Conservation (phyloP, 2,888 invertebrate genomes). For the Linyphia triangularis region DNA sequence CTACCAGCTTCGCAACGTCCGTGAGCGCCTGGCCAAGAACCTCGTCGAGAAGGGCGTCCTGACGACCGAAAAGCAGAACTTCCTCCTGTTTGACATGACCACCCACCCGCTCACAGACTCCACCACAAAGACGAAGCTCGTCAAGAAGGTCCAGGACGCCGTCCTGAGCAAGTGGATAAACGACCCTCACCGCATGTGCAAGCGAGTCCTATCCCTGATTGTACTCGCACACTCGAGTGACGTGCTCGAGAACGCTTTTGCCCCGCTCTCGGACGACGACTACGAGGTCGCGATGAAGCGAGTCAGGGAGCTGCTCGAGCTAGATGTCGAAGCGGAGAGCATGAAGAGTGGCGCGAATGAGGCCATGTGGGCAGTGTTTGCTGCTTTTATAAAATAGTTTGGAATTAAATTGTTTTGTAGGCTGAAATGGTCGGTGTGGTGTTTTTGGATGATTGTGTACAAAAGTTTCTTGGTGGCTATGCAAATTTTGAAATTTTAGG, state of each 20-base stretch:
- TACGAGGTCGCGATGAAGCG: constrained; percentile 99
- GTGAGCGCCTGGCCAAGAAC: constrained; percentile 99
- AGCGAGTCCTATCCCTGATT: constrained; percentile 93
- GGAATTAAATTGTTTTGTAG: neutral
- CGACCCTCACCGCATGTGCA: constrained; percentile 98
- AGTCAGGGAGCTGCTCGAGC: constrained; percentile 95
- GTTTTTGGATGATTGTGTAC: neutral
- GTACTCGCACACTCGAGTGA: constrained; percentile 98
- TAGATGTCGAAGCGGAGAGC: constrained; percentile 97
- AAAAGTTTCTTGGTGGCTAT: neutral
- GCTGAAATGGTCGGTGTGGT: neutral
- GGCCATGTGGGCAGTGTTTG: constrained; percentile 99
- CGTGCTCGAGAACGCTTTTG: constrained; percentile 99
- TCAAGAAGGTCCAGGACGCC: constrained; percentile 99
- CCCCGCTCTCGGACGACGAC: constrained; percentile 94
- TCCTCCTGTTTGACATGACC: constrained; percentile 99
- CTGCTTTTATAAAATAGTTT: constrained; percentile 95
- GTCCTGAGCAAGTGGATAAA: constrained; percentile 97
- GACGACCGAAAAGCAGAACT: constrained; percentile 99
- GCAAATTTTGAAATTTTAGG: neutral
- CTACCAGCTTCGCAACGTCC: constrained; percentile 98
- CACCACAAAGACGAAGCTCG: constrained; percentile 95
- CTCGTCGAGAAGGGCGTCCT: constrained; percentile 99
- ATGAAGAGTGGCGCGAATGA: constrained; percentile 94
- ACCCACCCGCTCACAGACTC: constrained; percentile 99